Percentiles rank a stretch among this genome's conserved stretches.
Conservation (phyloP, 1,140 invertebrate genomes). For the Drosophila persimilis region DNA sequence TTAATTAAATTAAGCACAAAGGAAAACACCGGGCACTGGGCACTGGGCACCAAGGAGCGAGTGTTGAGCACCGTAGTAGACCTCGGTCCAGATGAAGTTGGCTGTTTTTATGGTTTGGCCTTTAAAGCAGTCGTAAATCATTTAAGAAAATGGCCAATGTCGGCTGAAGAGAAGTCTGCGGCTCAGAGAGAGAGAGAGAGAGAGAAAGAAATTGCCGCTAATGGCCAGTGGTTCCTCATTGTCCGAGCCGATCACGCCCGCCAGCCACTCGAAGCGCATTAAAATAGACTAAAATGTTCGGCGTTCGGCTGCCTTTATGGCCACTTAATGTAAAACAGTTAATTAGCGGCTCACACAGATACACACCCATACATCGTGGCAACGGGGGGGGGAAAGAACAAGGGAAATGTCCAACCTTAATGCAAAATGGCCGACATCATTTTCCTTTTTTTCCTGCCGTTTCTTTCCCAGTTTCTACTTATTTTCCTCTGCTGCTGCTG, state of each 20-base stretch:
- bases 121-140: conserved; percentile 74
- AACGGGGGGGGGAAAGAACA: conserved; percentile 7
- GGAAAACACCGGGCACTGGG: conserved; percentile 43
- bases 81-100: conserved; percentile 28
- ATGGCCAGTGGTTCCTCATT: conserved; percentile 58
- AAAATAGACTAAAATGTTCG: conserved; percentile 75
- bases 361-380: conserved; percentile 13
- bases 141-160: conserved; percentile 50
- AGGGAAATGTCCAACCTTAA: conserved; percentile 51
- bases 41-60: conserved; percentile 12
- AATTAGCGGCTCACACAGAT: conserved; percentile 61
- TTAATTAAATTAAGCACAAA: conserved; percentile 79
- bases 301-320: conserved; percentile 61
- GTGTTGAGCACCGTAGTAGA: neutral
- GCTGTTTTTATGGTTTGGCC: conserved; percentile 58
- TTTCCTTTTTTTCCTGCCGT: conserved; percentile 44
- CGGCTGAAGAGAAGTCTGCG: neutral
- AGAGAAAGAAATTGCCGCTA: conserved; percentile 43
- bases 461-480: conserved; percentile 19
- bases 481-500: conserved; percentile 6
- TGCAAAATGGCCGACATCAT: conserved; percentile 70
- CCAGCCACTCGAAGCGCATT: conserved; percentile 54
- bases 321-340: conserved; percentile 81
- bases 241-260: conserved; percentile 72
- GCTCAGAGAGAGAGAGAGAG: neutral